Evolutionary conservation across 2,113 vertebrate species (phyloP).

Genomic region (Pandion haliaetus): DNA sequence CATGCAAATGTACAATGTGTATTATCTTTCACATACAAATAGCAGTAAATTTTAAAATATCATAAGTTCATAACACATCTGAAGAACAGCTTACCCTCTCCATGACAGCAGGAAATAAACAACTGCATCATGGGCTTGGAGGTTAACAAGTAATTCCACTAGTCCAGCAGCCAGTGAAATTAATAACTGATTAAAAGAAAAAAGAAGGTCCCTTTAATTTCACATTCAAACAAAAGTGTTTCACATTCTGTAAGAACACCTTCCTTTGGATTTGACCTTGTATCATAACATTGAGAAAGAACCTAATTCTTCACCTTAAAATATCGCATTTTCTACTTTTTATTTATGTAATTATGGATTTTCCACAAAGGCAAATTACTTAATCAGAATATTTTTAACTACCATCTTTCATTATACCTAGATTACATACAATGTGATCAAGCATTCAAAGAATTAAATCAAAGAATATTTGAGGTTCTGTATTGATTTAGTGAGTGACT

Average conservation of each 20-base stretch:
- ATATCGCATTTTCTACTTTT: neutral
- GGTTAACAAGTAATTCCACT: neutral
- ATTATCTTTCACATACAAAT: neutral
- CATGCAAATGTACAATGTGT: neutral
- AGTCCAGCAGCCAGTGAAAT: neutral
- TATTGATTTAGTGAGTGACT: neutral
- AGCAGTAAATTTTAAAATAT: neutral
- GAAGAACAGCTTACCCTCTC: neutral
- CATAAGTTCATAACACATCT: neutral
- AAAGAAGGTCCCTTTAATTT: neutral
- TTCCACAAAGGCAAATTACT: neutral
- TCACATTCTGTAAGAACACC: neutral
- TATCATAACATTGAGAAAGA: neutral
- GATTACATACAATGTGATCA: neutral
- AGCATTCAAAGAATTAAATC: neutral
- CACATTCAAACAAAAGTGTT: neutral
- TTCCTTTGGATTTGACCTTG: neutral
- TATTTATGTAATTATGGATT: neutral
- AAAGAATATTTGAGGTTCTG: neutral
- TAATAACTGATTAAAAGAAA: neutral
- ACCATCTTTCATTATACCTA: neutral
- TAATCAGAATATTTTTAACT: neutral
- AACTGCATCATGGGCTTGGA: neutral
- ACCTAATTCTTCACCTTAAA: neutral
- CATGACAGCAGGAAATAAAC: neutral